Base-by-base conservation (phyloP, 1,140 invertebrate species). In the Orius insidiosus region DNA sequence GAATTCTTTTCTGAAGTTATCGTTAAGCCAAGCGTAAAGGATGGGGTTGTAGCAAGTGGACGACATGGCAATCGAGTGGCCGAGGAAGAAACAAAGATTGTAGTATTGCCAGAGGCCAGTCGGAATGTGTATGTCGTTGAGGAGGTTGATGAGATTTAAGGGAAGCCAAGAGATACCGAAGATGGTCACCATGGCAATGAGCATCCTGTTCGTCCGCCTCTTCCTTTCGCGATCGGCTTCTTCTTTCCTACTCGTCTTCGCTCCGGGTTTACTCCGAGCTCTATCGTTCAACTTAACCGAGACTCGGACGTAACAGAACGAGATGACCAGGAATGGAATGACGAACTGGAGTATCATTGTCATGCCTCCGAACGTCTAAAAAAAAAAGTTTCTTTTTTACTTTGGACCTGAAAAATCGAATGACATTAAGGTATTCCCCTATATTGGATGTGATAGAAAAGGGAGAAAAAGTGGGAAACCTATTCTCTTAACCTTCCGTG, bases 11-110 rank as follows among this genome's bases (percentile, higher is more conserved):
- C 87, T 75, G 64, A 98, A 98, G 64, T 94, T 96, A 50, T 97
- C 93, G 65, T 98, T 98, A 63, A 98, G 77, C 88, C 92, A 98
- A 37, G 93, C 92, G 65, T 97, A 98, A 4, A 97, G 71, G 53
- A 97, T 78, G 0, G 90, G 89, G 61, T 96, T 96, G 64, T 94
- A 96, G 59, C 88, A 92, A 0, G 87, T 90, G 2, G 87, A 92
- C 11, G 75, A 86, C 87, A 96, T 95, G 32, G 90, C 92, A 50
- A 96, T 75, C 5, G 88, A 79, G 60, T 98, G 94, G 2, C 82
- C 76, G 35, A 85, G 66, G 60, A 98, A 90, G 66, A 96, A 80
- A 58, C 74, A 72, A 0, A 92, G 61, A 43, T 78, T 78, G 60
- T 87, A 90, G 60, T 86, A 93, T 18, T 72, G 71, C 82, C 85